These are phyloP conservation scores for Pristiophorus japonicus DNA, from an alignment of 2,113 vertebrate genomes.

Conservation along the genomic window DNA sequence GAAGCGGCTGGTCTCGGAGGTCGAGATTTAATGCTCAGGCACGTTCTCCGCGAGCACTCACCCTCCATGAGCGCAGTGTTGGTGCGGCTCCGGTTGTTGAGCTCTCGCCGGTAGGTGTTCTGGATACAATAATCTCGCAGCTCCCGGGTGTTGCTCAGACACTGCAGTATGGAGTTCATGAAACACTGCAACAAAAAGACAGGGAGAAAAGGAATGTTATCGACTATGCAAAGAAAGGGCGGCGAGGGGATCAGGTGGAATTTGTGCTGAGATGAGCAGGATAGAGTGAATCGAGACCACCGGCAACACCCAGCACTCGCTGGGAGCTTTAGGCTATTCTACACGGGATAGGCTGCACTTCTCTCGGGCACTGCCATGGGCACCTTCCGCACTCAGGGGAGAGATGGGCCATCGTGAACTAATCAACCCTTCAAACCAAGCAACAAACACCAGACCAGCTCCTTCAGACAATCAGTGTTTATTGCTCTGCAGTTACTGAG, in stretches of 20 bases:
- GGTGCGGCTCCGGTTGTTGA: conserved; percentile 66
- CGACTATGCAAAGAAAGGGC: background rate
- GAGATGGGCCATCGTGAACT: background rate
- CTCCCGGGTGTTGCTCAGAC: conserved; percentile 88
- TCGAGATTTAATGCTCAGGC: background rate
- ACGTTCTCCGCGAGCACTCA: conserved; percentile 43
- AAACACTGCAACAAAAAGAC: conserved; percentile 70
- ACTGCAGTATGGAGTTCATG: conserved; percentile 97
- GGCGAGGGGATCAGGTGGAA: too few relatives aligned
- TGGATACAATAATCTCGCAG: conserved; percentile 87
- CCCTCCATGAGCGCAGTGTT: conserved; percentile 80
- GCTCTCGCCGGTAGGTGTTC: conserved; percentile 71
- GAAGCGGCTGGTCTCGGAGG: background rate
- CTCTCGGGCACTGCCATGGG: background rate
- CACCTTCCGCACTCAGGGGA: background rate
- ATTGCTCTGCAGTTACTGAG: background rate
- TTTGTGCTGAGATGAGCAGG: background rate
- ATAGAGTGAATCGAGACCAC: background rate
- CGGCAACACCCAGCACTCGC: background rate
- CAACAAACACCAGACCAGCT: background rate
- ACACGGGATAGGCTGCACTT: background rate
- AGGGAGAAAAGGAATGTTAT: background rate
- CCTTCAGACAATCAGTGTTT: background rate
- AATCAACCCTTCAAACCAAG: background rate
- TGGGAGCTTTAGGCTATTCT: background rate